phyloP scores from a whole-genome alignment of 2,797 vertebrate genomes.

The Rhynchonycteris naso region DNA sequence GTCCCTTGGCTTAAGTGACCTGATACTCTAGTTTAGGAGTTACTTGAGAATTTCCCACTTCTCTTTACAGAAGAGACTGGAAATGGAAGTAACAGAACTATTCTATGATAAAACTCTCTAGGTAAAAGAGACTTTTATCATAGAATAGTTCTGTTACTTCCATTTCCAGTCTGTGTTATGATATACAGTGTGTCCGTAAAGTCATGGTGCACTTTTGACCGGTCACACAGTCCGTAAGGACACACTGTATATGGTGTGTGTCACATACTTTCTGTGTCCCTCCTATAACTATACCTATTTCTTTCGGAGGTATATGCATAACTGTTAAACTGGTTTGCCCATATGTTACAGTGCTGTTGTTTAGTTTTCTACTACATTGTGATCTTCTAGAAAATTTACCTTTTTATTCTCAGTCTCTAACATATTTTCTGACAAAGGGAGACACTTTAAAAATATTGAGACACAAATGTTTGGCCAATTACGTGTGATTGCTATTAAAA shows the following conservation, averaged over 20 bases:
- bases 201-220: no score
- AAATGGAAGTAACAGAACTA: no score
- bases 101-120: no score
- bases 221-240: no score
- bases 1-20: background rate
- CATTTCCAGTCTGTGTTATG: background rate
- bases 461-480: no score
- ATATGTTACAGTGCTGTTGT: background rate
- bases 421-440: background rate
- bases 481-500: no score
- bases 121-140: background rate
- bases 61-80: background rate
- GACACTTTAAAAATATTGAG: background rate
- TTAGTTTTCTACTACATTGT: no score
- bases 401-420: background rate
- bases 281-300: background rate
- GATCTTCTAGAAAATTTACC: background rate
- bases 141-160: background rate
- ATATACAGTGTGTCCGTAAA: no score
- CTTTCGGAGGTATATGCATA: background rate
- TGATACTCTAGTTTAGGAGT: background rate
- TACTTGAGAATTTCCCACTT: background rate
- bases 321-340: background rate
- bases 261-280: background rate
- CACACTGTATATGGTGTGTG: no score